Conservation (phyloP, 2,888 invertebrate genomes). For the Magallana nippona region DNA sequence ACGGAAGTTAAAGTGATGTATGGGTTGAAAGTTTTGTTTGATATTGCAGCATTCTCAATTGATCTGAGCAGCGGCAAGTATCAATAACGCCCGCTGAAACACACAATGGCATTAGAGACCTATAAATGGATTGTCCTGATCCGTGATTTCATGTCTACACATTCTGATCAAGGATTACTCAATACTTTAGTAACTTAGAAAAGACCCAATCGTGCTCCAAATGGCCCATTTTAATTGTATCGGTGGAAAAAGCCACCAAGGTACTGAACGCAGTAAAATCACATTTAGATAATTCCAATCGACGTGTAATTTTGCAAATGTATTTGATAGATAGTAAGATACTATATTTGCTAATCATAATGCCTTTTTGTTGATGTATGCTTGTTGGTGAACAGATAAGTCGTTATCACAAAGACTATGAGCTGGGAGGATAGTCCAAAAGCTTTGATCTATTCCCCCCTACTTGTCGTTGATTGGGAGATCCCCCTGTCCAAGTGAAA, state of each 20-base stretch:
- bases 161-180: constrained; percentile 11
- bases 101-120: constrained; percentile 1
- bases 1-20: background rate
- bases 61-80: background rate
- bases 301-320: background rate
- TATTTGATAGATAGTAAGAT: background rate
- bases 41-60: background rate
- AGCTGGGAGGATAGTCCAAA: background rate
- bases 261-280: background rate
- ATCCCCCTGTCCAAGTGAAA: background rate
- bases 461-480: background rate
- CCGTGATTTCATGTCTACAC: background rate
- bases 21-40: background rate
- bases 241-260: too few species aligned
- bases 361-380: background rate
- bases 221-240: background rate
- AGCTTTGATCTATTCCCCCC: background rate
- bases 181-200: background rate
- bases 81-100: background rate
- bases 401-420: background rate
- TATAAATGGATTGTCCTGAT: background rate
- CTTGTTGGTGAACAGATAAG: background rate
- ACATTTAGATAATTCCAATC: background rate
- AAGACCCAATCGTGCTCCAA: background rate
- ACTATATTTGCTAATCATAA: background rate